phyloP scores from a whole-genome alignment of 1,140 invertebrate genomes.

The Drosophila repleta region DNA sequence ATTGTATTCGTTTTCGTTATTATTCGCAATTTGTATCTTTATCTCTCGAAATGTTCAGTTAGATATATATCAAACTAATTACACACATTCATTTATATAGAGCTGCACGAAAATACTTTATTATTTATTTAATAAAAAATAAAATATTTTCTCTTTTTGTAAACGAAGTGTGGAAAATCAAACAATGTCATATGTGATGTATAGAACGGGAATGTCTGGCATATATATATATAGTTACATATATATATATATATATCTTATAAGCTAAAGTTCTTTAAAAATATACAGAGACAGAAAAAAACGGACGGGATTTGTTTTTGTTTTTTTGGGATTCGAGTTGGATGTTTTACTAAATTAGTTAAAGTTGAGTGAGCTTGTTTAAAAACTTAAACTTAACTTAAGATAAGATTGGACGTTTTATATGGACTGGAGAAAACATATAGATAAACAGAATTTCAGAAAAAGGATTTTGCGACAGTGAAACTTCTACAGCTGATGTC shows the following conservation, averaged over 20 bases:
- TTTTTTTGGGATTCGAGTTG: conserved; percentile 4
- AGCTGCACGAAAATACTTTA: conserved; percentile 69
- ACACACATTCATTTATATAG: conserved; percentile 3
- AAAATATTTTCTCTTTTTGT: conserved; percentile 55
- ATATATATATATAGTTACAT: conserved; percentile 9
- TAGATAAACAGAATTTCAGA: conserved; percentile 29
- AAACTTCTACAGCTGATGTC: conserved; percentile 39
- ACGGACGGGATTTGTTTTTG: conserved; percentile 34
- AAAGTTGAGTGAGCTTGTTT: conserved; percentile 31
- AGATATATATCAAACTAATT: conserved; percentile 32
- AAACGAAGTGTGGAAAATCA: conserved; percentile 26
- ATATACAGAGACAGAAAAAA: conserved; percentile 57
- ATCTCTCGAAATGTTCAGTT: conserved; percentile 31
- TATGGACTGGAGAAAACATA: not conserved
- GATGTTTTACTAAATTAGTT: conserved; percentile 42
- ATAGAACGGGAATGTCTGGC: not conserved
- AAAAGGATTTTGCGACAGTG: conserved; percentile 36
- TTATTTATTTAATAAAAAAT: conserved; percentile 76
- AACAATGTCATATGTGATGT: conserved; percentile 35
- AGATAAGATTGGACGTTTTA: conserved; percentile 65
- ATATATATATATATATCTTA: conserved; percentile 10
- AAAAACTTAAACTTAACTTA: conserved; percentile 73
- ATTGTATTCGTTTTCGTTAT: conserved; percentile 27
- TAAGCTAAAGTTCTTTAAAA: conserved; percentile 58
- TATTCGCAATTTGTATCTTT: conserved; percentile 33